These are phyloP conservation scores for Harpalus rufipes DNA, from an alignment of 2,888 invertebrate species.

Conservation along the genomic window DNA sequence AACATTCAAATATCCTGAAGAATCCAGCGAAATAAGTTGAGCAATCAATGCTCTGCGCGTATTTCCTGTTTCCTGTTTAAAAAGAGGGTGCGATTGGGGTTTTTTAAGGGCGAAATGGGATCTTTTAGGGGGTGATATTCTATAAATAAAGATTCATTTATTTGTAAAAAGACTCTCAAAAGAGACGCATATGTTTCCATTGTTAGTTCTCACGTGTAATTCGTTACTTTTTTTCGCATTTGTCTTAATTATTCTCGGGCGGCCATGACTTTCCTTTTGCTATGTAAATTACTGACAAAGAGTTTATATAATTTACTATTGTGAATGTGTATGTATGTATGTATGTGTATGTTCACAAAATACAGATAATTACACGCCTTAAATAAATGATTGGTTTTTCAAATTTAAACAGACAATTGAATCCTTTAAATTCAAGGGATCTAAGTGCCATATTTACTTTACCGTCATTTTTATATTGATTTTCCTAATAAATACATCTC, in stretches of 20 bases:
- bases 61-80: constrained; percentile 73
- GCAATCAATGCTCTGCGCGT: constrained; percentile 69
- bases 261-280: constrained; percentile 47
- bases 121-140: constrained; percentile 71
- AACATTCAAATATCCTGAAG: constrained; percentile 32
- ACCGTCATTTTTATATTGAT: too few relatives aligned
- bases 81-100: constrained; percentile 73
- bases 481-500: too few relatives aligned
- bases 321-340: neutral
- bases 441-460: too few relatives aligned
- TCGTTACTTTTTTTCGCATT: constrained; percentile 17
- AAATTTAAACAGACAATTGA: too few relatives aligned
- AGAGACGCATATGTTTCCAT: constrained; percentile 30
- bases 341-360: neutral
- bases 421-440: neutral
- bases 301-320: neutral
- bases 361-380: neutral
- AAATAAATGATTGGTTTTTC: neutral
- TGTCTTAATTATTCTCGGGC: constrained; percentile 44
- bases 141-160: constrained; percentile 66
- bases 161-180: constrained; percentile 26
- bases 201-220: constrained; percentile 34
- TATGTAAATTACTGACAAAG: constrained; percentile 4
- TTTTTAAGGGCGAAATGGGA: constrained; percentile 74
- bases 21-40: constrained; percentile 9